phyloP scores from a whole-genome alignment of 2,113 vertebrate species.

The Sceloporus tristichus region DNA sequence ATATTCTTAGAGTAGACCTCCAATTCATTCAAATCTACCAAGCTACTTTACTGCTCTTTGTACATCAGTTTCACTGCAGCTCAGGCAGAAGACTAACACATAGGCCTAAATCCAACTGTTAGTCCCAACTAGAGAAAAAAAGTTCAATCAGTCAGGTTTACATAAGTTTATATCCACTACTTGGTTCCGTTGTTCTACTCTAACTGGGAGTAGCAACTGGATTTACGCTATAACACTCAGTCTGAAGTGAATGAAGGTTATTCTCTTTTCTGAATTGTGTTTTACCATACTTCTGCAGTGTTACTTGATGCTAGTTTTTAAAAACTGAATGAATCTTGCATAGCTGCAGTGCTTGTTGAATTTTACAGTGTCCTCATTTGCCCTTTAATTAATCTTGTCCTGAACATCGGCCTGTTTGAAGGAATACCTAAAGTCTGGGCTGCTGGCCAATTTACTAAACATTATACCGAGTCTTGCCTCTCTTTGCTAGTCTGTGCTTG shows the following conservation, averaged over 20 bases:
- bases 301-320: background rate
- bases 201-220: no score
- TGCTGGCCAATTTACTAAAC: slow-evolving; percentile 68
- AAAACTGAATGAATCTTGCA: background rate
- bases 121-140: no score
- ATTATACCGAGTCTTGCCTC: slow-evolving; percentile 64
- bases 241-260: background rate
- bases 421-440: slow-evolving; percentile 68
- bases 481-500: slow-evolving; percentile 58
- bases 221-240: background rate
- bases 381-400: slow-evolving; percentile 70
- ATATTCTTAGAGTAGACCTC: background rate
- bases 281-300: background rate
- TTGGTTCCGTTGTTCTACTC: no score
- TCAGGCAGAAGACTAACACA: background rate
- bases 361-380: slow-evolving; percentile 62
- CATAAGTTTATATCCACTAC: no score
- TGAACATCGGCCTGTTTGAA: slow-evolving; percentile 65
- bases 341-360: background rate
- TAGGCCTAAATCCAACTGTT: background rate
- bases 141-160: no score
- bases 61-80: background rate
- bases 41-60: no score
- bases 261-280: background rate
- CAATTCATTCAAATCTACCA: background rate